Base-by-base conservation (phyloP, 30 jellyfish, hydroid and myxozoan genomes). In the Haliclystus octoradiatus region DNA sequence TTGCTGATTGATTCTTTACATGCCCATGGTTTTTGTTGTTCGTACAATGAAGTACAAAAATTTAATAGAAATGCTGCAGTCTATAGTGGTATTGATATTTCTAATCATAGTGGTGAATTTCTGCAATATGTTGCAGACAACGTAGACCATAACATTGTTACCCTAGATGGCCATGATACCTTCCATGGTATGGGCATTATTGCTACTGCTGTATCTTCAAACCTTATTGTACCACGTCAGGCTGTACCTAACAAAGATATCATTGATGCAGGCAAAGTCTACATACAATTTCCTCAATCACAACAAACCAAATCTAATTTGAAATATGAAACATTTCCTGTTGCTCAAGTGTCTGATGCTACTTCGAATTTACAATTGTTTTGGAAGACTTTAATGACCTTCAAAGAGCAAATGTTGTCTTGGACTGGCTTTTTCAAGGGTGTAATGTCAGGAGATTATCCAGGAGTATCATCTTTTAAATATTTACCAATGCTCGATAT, bases 391-490 rank as follows among this genome's bases (percentile, higher is more conserved):
- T 68, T 57, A 34, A 34, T 67, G 71, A 28, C 49, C 69, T 68
- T 68, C 69, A 68, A 68, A 67, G 69, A 61, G 30, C 46, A 49
- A 70, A 52, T 60, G 73, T 73, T 73, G 30, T 26, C 62, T 28
- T 70, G 75, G 81, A 49, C 81, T 49, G 81, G 81, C 28, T 30
- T 33, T 27, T 49, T 70, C 73, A 73, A 70, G 31, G 31, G 33
- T 28, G 28, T 64, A 61, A 60, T 30, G 73, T 60, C 50, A 52
- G 75, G 81, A 65, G 81, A 70, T 73, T 52, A 70, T 70, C 81
- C 72, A 49, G 81, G 81, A 60, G n/a, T 30, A 65, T 70, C 81
- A 68, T 68, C 78, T 68, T 66, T 70, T 25, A 70, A 15, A 47
- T 70, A 49, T 70, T 52, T 71, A 31, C 79, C 73, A 69, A 69